These are phyloP conservation scores for Dendroctonus ponderosae DNA, from an alignment of 1,140 invertebrate species.

Conservation along the genomic window DNA sequence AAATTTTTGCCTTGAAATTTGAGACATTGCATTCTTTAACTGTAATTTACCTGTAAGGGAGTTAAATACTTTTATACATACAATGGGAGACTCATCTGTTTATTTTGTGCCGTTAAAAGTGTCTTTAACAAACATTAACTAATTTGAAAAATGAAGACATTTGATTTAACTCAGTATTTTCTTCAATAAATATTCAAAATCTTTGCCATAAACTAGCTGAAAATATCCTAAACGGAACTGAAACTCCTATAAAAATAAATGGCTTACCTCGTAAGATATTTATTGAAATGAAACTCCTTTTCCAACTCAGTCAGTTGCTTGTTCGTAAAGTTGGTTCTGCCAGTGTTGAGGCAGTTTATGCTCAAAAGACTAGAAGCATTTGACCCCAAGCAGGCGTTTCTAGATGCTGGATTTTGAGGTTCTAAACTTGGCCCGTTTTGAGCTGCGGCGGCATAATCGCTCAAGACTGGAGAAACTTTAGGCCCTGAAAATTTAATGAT, in stretches of 20 bases:
- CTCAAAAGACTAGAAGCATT: conserved; percentile 49
- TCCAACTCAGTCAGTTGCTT: conserved; percentile 98
- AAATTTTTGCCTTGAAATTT: too few species aligned
- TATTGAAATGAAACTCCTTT: conserved; percentile 99
- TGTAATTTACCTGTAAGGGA: too few species aligned
- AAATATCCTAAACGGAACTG: too few species aligned
- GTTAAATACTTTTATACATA: too few species aligned
- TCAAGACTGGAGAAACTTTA: conserved; percentile 60
- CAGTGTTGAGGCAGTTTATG: conserved; percentile 68
- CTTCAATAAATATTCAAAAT: too few species aligned
- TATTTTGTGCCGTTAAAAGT: too few species aligned
- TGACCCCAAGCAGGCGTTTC: conserved; percentile 43
- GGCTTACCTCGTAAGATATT: conserved; percentile 79
- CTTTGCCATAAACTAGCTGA: too few species aligned
- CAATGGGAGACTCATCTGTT: too few species aligned
- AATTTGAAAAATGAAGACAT: too few species aligned
- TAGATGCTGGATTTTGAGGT: conserved; percentile 39
- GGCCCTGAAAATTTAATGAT: conserved; percentile 58
- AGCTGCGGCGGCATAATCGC: conserved; percentile 36
- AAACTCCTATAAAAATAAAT: neutral
- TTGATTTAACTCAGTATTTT: too few species aligned
- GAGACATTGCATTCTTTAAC: too few species aligned
- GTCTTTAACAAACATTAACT: too few species aligned
- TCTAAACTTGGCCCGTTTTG: conserved; percentile 40
- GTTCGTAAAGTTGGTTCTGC: conserved; percentile 97